phyloP scores from a whole-genome alignment of 2,888 invertebrate genomes.

The Drosophila yooni region DNA sequence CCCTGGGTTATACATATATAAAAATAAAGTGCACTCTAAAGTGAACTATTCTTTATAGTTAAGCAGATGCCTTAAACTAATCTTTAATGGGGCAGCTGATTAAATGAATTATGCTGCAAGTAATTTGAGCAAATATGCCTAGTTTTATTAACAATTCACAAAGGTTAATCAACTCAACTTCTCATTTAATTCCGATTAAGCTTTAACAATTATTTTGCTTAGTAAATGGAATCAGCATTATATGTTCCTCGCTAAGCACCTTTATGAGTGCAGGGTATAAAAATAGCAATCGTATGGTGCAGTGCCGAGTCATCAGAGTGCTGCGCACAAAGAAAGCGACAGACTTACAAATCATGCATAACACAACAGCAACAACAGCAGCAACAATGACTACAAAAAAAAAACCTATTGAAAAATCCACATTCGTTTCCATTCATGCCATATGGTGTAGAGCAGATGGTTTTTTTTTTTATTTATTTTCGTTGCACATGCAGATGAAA shows the following conservation, averaged over 20 bases:
- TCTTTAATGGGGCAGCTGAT: not conserved
- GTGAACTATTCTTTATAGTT: not conserved
- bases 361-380: conserved; percentile 30
- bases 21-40: not conserved
- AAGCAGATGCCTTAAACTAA: not conserved
- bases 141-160: not conserved
- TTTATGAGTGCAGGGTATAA: conserved; percentile 35
- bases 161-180: not conserved
- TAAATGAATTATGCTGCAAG: not conserved
- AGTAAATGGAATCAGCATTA: conserved; percentile 1
- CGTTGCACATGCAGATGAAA: conserved; percentile 65
- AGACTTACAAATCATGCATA: conserved; percentile 67
- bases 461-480: not conserved
- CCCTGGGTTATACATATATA: conserved; percentile 17
- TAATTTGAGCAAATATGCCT: not conserved
- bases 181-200: not conserved
- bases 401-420: conserved; percentile 47
- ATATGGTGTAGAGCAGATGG: not conserved
- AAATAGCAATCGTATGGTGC: conserved; percentile 56
- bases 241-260: not conserved
- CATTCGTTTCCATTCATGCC: conserved; percentile 30
- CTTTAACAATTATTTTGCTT: not conserved
- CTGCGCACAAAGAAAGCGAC: conserved; percentile 69
- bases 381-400: conserved; percentile 12
- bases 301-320: conserved; percentile 65